phyloP scores from a whole-genome alignment of 64 coral and sea anemone genomes.

The Montipora capricornis region DNA sequence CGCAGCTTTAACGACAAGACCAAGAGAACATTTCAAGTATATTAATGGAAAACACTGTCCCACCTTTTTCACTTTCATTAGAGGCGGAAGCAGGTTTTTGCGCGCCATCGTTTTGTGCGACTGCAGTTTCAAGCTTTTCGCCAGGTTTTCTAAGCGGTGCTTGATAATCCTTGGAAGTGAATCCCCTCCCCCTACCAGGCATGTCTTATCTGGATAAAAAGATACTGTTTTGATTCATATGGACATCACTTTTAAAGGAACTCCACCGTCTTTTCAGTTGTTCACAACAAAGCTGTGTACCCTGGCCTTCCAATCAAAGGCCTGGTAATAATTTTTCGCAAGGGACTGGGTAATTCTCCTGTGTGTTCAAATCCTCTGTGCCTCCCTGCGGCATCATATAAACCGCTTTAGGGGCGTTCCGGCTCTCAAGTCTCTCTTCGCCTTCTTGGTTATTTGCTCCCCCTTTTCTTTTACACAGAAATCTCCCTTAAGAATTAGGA shows the following conservation, averaged over 20 bases:
- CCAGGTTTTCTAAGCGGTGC: neutral
- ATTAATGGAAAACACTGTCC: neutral
- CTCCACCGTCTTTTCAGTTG: neutral
- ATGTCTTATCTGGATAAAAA: neutral
- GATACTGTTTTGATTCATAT: neutral
- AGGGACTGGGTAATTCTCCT: no score
- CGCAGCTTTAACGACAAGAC: neutral
- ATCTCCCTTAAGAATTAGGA: no score
- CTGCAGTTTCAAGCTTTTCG: neutral
- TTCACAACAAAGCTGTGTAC: no score
- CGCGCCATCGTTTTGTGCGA: neutral
- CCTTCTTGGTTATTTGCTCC: no score
- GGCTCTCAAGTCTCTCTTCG: no score
- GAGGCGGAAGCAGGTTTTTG: neutral
- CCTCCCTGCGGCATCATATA: no score
- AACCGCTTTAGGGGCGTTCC: no score
- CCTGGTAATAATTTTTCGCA: no score
- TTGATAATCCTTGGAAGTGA: constrained; percentile 12
- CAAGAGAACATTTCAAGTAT: neutral
- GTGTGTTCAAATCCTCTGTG: no score
- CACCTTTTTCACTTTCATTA: constrained; percentile 24
- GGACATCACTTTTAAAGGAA: neutral
- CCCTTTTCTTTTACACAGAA: no score
- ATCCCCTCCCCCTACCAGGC: neutral
- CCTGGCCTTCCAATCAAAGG: no score